Base-by-base conservation (phyloP, 2,888 invertebrate species). In the Pteria penguin region DNA sequence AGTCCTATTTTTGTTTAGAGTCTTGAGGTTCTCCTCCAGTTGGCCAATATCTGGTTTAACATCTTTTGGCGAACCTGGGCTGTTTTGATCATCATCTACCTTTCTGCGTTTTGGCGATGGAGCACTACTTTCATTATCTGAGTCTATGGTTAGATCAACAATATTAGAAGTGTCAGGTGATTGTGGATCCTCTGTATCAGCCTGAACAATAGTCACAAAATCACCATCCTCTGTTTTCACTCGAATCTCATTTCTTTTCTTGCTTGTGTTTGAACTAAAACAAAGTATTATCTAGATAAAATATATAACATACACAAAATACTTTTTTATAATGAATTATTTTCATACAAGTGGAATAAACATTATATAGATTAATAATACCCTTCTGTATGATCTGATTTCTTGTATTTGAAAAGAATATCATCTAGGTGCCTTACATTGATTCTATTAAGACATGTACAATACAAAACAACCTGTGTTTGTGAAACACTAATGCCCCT, bases 141-240 rank as follows among this genome's bases (percentile, higher is more conserved):
- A 62, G 32, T 75, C 72, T 18, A 70, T 14, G 8, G 72, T 76
- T 26, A 73, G 36, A 62, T 76, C 73, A n/a, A 78, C 78, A 2
- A 76, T 36, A 36, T 36, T 36, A 36, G 45, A 36, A 11, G 45
- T 45, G 45, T 45, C 45, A 45, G 45, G 45, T 45, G 45, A 45
- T 18, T 45, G 45, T 14, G 45, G 60, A 31, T 74, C 60, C 5
- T 61, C 61, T 2, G 55, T 60, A 11, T 67, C 75, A 8, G 72
- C 67, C 18, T 66, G 33, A 4, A 52, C 45, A 55, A 81, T 76
- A 18, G 82, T 75, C 4, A 87, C 69, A 57, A 80, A 70, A 26
- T 84, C 84, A 4, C 87, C 87, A 66, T 83, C 86, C 58, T 87
- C 88, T 31, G 85, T 87, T 70, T 87, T 87, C 2, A 88, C 65